Conservation (phyloP, 1,140 invertebrate genomes). For the Spodoptera litura region DNA sequence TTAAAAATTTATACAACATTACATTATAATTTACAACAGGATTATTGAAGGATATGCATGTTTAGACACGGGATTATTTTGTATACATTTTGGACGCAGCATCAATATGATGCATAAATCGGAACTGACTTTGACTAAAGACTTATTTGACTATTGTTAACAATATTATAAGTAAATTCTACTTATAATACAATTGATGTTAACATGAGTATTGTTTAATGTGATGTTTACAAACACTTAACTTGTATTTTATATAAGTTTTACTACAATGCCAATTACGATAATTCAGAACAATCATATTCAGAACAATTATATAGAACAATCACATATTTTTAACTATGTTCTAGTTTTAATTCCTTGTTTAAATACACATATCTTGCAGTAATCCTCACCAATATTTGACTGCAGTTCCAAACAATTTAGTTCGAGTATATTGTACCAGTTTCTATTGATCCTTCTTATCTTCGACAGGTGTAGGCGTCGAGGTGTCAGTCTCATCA, state of each 20-base stretch:
- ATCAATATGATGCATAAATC: constrained; percentile 31
- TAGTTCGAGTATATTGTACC: neutral
- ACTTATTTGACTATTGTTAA: too few species aligned
- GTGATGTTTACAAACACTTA: constrained; percentile 2
- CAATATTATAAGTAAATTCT: too few species aligned
- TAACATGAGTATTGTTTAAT: neutral
- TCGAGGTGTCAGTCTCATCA: constrained; percentile 84
- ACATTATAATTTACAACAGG: constrained; percentile 1
- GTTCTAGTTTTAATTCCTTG: neutral
- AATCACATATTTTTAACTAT: neutral
- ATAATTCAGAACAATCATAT: too few species aligned
- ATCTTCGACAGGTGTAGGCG: constrained; percentile 61
- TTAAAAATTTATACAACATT: neutral
- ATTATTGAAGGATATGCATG: neutral
- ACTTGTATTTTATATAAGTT: too few species aligned
- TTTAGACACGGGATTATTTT: neutral
- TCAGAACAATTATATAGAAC: neutral
- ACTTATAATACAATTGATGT: neutral
- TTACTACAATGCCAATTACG: too few species aligned
- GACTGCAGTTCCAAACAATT: constrained; percentile 13
- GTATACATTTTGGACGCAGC: constrained; percentile 9
- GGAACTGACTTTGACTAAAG: too few species aligned
- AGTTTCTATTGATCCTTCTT: constrained; percentile 67
- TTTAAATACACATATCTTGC: neutral
- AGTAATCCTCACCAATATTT: constrained; percentile 4